A percentile compares a stretch with the other conserved stretches of the same genome.
These are phyloP conservation scores for Ruditapes philippinarum DNA, from an alignment of 1,140 invertebrate genomes.

Conservation along the genomic window DNA sequence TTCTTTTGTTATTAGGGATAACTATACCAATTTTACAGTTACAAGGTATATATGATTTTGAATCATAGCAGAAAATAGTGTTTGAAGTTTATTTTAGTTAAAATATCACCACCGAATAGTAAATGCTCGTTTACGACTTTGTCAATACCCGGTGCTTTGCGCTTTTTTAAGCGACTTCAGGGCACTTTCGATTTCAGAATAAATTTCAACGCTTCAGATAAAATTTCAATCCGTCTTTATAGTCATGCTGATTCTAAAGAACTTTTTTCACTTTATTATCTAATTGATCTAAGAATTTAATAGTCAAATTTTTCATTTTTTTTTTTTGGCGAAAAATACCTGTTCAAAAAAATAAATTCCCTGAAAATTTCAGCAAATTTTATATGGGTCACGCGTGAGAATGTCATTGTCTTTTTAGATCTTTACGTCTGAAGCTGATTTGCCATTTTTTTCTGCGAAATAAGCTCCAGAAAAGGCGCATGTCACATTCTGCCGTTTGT, in stretches of 20 bases:
- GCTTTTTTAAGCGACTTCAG: not conserved
- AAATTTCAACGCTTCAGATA: no score
- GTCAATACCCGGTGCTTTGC: not conserved
- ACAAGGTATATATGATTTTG: not conserved
- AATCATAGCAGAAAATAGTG: not conserved
- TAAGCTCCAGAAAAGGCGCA: not conserved
- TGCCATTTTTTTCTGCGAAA: not conserved
- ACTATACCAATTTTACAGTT: not conserved
- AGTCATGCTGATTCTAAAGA: no score
- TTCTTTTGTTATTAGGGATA: not conserved
- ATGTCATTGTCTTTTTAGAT: not conserved
- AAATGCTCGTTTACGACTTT: not conserved
- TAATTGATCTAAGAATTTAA: no score
- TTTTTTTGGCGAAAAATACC: no score
- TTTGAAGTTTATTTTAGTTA: not conserved
- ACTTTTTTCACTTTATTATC: no score
- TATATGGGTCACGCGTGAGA: not conserved
- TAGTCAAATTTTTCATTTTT: no score
- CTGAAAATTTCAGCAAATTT: not conserved
- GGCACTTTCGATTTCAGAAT: no score
- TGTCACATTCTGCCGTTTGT: not conserved
- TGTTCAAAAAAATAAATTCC: not conserved
- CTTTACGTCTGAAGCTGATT: not conserved
- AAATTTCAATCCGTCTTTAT: no score
- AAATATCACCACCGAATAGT: not conserved